Evolutionary conservation across 1,140 invertebrate species (phyloP), one percentile per base, ranked within the genome.

Genomic region (Drosophila insularis): DNA sequence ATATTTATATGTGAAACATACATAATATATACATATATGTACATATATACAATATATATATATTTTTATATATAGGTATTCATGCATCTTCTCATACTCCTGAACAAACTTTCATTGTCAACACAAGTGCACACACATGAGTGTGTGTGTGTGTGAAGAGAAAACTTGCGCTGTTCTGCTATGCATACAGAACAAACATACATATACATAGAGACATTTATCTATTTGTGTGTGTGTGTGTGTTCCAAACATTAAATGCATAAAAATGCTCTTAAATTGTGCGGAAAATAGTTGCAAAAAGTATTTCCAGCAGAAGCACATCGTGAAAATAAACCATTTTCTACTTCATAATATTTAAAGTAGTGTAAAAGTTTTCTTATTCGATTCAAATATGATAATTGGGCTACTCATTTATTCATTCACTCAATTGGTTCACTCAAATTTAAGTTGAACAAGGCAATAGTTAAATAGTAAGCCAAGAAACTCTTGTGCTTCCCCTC

Each of bases 241-340:
- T 68, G 11, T 37, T 35, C 32, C 53, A 75, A 63, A 78, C 81
- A 80, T 85, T 86, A 86, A 86, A 73, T 86, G 81, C 81, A 85
- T 86, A 85, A 85, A 85, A 85, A 78, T 78, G 70, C 68, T 71
- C 86, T 81, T 85, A 85, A 85, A 85, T 85, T 85, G 81, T 86
- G 78, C 78, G 81, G 78, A 86, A 85, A 84, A 85, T 85, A 78
- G 81, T 82, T 55, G 78, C 74, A 78, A 81, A 86, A 86, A 86
- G 86, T 81, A 85, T 86, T 78, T 55, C 19, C 61, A 53, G 62
- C 60, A 5, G 4, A 54, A 68, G 35, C 61, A 79, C 10, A 62
- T 40, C 2, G 35, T 35, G 32, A 35, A 8, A 11, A 11, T 11
- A 35, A 35, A 10, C 7, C 6, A 35, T 11, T 10, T 35, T 27